phyloP scores from a whole-genome alignment of 1,140 invertebrate species.

The Drosophila murphyi region DNA sequence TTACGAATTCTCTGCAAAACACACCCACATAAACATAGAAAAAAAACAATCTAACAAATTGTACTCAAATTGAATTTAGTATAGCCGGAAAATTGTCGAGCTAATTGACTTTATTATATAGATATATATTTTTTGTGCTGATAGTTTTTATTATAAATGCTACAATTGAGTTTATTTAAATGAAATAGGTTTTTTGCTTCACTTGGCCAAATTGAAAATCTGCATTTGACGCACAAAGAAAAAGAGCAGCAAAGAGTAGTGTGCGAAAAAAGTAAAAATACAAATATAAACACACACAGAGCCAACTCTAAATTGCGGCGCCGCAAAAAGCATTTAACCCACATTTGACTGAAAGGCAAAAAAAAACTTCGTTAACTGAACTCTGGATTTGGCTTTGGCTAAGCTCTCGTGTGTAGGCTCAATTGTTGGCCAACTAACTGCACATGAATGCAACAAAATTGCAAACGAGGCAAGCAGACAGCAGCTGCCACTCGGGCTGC shows the following conservation, averaged over 20 bases:
- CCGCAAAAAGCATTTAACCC: conserved; percentile 75
- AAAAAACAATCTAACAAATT: conserved; percentile 9
- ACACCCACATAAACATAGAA: background rate
- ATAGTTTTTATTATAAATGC: conserved; percentile 41
- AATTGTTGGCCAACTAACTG: conserved; percentile 27
- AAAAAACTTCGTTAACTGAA: conserved; percentile 57
- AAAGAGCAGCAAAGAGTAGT: conserved; percentile 5
- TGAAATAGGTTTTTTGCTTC: conserved; percentile 60
- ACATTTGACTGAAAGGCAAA: conserved; percentile 61
- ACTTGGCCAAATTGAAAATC: conserved; percentile 61
- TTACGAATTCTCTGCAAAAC: background rate
- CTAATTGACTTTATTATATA: conserved; percentile 70
- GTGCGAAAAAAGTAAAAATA: conserved; percentile 9
- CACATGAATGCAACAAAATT: conserved; percentile 28
- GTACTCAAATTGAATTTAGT: conserved; percentile 31
- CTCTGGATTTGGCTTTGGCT: conserved; percentile 40
- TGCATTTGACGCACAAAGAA: conserved; percentile 53
- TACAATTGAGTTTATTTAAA: conserved; percentile 68
- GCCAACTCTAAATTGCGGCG: conserved; percentile 8
- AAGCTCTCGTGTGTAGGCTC: conserved; percentile 44
- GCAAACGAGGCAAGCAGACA: conserved; percentile 39
- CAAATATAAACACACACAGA: background rate
- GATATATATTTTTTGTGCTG: conserved; percentile 27
- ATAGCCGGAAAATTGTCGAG: conserved; percentile 43
- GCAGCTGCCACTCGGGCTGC: conserved; percentile 38